These are phyloP conservation scores for Anser brachyrhynchus DNA, from an alignment of 2,113 vertebrate genomes.

Conservation along the genomic window DNA sequence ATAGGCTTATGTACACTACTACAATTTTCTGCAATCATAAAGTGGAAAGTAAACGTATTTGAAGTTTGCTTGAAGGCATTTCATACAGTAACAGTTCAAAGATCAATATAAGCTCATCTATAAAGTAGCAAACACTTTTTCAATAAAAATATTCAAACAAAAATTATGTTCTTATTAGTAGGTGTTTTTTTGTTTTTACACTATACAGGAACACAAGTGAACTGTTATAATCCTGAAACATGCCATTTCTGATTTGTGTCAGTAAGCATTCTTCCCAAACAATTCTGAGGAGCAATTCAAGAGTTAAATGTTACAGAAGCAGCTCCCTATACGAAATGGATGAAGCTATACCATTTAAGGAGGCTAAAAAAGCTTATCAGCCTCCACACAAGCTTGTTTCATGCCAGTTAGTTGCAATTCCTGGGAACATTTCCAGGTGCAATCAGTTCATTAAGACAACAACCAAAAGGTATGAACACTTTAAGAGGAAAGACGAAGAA, in stretches of 20 bases:
- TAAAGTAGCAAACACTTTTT: background rate
- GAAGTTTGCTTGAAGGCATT: background rate
- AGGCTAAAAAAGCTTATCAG: background rate
- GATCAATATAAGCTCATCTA: background rate
- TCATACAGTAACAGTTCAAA: accelerated
- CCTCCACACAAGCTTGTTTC: background rate
- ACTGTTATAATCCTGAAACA: background rate
- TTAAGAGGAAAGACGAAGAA: background rate
- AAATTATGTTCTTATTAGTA: background rate
- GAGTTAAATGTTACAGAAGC: background rate
- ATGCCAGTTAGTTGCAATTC: background rate
- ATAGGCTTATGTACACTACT: background rate
- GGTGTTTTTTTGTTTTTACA: no score
- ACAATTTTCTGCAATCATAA: background rate
- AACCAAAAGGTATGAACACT: background rate
- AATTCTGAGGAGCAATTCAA: background rate
- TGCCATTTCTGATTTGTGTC: background rate
- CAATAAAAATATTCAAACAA: background rate
- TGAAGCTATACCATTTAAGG: background rate
- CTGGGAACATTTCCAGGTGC: background rate
- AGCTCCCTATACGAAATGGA: background rate
- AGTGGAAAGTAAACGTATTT: background rate
- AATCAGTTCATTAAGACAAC: background rate
- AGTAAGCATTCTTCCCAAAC: background rate
- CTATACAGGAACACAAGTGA: background rate